A percentile compares a stretch with the other conserved stretches of the same genome.
phyloP scores from a whole-genome alignment of 2,888 invertebrate species.

The Cephus spinipes region DNA sequence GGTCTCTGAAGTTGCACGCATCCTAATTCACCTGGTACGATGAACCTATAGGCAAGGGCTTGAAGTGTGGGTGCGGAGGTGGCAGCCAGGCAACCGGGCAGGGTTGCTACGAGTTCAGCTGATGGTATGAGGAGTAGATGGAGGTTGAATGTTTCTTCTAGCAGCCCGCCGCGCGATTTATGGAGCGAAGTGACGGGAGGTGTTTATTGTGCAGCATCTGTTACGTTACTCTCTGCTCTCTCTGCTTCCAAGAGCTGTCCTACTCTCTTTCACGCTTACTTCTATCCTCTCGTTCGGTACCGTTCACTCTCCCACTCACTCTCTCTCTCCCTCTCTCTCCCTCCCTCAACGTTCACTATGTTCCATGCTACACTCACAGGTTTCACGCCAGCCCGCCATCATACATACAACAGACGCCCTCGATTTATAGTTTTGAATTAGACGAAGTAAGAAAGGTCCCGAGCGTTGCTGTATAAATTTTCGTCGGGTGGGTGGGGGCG shows the following conservation, averaged over 20 bases:
- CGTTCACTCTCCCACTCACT: conserved; percentile 26
- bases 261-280: conserved; percentile 28
- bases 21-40: too few relatives aligned
- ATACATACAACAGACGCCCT: conserved; percentile 65
- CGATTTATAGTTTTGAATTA: conserved; percentile 66
- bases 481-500: not conserved
- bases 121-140: conserved; percentile 47
- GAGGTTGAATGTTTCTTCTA: conserved; percentile 64
- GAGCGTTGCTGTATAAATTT: conserved; percentile 31
- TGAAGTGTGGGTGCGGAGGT: too few relatives aligned
- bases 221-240: conserved; percentile 56
- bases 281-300: conserved; percentile 15
- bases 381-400: conserved; percentile 58
- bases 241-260: conserved; percentile 28
- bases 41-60: too few relatives aligned
- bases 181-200: conserved; percentile 66
- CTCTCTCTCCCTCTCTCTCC: conserved; percentile 36
- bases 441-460: conserved; percentile 55
- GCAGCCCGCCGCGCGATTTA: conserved; percentile 64
- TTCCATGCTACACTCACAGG: conserved; percentile 40
- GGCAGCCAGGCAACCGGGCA: conserved; percentile 14
- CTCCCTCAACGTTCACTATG: conserved; percentile 20
- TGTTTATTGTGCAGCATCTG: conserved; percentile 67
- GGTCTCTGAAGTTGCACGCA: too few relatives aligned
- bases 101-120: conserved; percentile 43